Percentiles rank a stretch among this genome's conserved stretches.
phyloP scores from a whole-genome alignment of 1,140 invertebrate genomes.

The Caenorhabditis inopinata region DNA sequence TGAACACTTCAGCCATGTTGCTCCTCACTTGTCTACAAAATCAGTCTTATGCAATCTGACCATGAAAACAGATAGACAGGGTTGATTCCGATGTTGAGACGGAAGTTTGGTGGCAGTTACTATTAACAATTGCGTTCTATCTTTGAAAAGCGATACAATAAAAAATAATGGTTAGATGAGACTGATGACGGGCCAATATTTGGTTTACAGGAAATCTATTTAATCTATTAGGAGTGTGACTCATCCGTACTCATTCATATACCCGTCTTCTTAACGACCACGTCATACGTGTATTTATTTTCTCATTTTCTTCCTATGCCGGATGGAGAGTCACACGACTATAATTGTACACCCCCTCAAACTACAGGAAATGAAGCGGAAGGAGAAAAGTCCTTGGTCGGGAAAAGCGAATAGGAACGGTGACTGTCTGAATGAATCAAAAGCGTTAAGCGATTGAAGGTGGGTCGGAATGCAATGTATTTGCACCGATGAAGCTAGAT shows the following conservation, averaged over 20 bases:
- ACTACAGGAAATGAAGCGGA: neutral
- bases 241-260: no score
- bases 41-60: slow-evolving; percentile 4
- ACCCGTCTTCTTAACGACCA: neutral
- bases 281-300: neutral
- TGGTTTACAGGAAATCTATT: neutral
- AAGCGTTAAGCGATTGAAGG: neutral
- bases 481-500: slow-evolving; percentile 17
- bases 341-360: slow-evolving; percentile 6
- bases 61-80: neutral
- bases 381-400: neutral
- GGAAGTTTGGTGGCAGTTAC: no score
- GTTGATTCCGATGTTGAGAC: neutral
- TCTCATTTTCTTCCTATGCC: neutral
- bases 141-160: neutral
- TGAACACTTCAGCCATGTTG: neutral
- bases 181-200: neutral
- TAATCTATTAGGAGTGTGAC: no score
- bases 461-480: neutral
- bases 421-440: neutral
- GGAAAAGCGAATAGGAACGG: neutral
- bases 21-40: neutral
- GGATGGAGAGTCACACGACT: slow-evolving; percentile 18
- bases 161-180: neutral
- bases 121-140: no score